phyloP scores from a whole-genome alignment of 1,140 invertebrate genomes.

The Trachelipus rathkii region DNA sequence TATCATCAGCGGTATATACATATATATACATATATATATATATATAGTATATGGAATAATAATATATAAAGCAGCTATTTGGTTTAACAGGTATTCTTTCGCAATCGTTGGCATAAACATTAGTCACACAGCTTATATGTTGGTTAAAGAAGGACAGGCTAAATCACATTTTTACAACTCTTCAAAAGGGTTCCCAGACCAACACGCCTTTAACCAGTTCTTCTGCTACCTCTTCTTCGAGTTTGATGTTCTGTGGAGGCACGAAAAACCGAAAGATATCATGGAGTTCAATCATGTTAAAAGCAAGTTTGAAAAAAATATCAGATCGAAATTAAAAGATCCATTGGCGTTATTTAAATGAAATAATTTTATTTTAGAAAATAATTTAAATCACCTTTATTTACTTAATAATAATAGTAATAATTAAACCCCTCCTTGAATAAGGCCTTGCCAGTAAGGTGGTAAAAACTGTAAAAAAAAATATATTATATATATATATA shows the following conservation, averaged over 20 bases:
- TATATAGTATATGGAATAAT: too few species aligned
- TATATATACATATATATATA: too few species aligned
- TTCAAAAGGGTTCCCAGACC: conserved; percentile 53
- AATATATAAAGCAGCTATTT: too few species aligned
- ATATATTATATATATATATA: too few species aligned
- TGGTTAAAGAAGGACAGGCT: conserved; percentile 74
- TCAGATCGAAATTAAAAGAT: conserved; percentile 62
- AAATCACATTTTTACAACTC: conserved; percentile 91
- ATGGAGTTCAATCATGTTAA: conserved; percentile 90
- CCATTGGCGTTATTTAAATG: conserved; percentile 65
- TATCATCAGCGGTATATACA: too few species aligned
- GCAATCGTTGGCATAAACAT: conserved; percentile 88
- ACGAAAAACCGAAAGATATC: conserved; percentile 82
- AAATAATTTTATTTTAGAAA: conserved; percentile 65
- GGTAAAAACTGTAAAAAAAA: too few species aligned
- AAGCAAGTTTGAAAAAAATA: conserved; percentile 73
- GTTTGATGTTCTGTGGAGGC: conserved; percentile 89
- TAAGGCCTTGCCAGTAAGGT: too few species aligned
- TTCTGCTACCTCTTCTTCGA: conserved; percentile 92
- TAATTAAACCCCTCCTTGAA: too few species aligned
- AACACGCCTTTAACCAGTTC: conserved; percentile 84
- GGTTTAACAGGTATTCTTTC: conserved; percentile 57
- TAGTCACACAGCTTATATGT: conserved; percentile 78
- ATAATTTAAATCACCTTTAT: background rate
- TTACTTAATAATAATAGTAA: too few species aligned